Evolutionary conservation across 1,140 invertebrate species (phyloP).

Genomic region (Musca vetustissima): DNA sequence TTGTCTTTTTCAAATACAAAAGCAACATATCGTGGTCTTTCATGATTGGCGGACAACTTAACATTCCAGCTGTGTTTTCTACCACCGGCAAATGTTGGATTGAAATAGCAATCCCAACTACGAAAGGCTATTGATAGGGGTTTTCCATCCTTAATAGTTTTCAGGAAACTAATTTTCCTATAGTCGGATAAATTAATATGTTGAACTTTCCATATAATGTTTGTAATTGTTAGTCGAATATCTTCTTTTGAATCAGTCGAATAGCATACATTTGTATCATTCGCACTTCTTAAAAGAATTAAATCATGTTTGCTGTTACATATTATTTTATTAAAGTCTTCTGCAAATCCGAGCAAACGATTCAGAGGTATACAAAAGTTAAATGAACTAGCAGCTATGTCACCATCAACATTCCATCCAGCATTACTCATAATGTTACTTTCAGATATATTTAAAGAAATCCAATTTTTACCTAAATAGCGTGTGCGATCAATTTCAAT

Average conservation of each 20-base stretch:
- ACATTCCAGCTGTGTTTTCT: not conserved
- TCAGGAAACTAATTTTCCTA: not conserved
- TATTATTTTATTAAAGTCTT: conserved; percentile 57
- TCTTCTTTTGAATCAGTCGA: conserved; percentile 20
- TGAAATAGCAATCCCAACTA: conserved; percentile 23
- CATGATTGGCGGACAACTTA: not conserved
- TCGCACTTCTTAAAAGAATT: conserved; percentile 50
- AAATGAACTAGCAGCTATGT: conserved; percentile 38
- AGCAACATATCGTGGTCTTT: not conserved
- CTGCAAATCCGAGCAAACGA: conserved; percentile 54
- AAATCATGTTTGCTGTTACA: conserved; percentile 57
- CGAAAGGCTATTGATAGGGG: conserved; percentile 20
- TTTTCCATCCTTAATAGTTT: conserved; percentile 11
- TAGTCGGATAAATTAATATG: conserved; percentile 22
- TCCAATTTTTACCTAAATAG: conserved; percentile 53
- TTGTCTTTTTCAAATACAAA: not conserved
- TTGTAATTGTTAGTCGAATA: conserved; percentile 35
- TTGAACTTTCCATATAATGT: conserved; percentile 28
- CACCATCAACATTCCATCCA: not conserved
- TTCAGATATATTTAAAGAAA: conserved; percentile 1
- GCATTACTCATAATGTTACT: not conserved
- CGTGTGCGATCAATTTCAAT: conserved; percentile 55
- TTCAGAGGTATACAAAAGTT: conserved; percentile 52
- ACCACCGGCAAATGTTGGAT: not conserved
- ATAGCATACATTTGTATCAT: conserved; percentile 35